Conservation (phyloP, 2,113 vertebrate species). For the Lonchura striata region DNA sequence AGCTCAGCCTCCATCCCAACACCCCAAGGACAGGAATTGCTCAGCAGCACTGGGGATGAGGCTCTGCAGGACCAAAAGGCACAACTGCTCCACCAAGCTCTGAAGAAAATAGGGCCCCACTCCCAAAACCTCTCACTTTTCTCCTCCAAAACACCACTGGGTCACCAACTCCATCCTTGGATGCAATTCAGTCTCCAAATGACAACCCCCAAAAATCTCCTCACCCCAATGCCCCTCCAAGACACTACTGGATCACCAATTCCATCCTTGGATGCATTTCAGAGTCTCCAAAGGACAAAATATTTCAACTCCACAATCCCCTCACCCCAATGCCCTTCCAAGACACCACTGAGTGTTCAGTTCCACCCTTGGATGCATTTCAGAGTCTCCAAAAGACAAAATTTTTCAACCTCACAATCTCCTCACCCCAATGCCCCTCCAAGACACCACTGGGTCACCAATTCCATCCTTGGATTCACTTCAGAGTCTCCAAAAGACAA, state of each 20-base stretch:
- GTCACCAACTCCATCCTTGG: background rate
- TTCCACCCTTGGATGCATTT: accelerated
- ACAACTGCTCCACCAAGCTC: background rate
- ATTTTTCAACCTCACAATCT: accelerated
- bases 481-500: background rate
- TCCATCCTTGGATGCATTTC: no score
- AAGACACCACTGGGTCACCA: background rate
- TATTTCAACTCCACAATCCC: accelerated
- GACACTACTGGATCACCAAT: no score
- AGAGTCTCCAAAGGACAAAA: background rate
- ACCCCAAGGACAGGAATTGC: background rate
- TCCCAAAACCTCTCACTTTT: background rate
- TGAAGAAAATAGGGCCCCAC: background rate
- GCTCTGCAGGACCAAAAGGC: background rate
- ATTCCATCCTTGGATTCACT: accelerated
- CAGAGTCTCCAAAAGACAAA: background rate
- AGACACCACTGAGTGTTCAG: accelerated
- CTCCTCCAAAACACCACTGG: background rate
- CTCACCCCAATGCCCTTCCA: no score
- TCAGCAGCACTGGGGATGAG: background rate
- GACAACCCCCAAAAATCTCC: no score
- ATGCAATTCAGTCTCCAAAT: background rate
- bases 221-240: no score
- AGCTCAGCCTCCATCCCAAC: background rate
- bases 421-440: accelerated